Conservation (phyloP, 1,140 invertebrate species). For the Calliphora vicina region DNA sequence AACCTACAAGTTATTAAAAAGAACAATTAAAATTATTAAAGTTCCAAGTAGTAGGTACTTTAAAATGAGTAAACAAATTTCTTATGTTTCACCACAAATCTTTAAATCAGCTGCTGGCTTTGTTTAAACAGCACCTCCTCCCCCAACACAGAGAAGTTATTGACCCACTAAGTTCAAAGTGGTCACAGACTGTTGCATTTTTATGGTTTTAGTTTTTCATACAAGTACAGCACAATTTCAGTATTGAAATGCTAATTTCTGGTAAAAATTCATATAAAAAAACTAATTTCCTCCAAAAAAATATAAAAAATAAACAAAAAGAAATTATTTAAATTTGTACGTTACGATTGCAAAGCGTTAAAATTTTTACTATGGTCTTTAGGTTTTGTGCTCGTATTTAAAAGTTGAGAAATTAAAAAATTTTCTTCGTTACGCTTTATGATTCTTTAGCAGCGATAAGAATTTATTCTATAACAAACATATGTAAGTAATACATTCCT, state of each 20-base stretch:
- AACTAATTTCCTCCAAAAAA: constrained; percentile 14
- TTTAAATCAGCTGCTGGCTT: neutral
- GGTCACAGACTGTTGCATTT: constrained; percentile 16
- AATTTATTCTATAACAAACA: neutral
- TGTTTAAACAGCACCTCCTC: neutral
- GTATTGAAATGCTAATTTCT: constrained; percentile 17
- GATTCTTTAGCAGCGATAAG: neutral
- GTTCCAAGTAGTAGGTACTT: too few species aligned
- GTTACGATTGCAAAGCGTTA: constrained; percentile 5
- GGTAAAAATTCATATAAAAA: neutral
- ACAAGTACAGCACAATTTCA: neutral
- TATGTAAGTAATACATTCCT: neutral
- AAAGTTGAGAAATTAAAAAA: neutral
- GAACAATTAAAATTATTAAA: too few species aligned
- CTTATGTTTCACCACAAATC: neutral
- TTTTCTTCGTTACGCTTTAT: constrained; percentile 27
- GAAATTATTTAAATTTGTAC: neutral
- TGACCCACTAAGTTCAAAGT: neutral
- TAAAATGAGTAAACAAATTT: neutral
- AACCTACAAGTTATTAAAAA: too few species aligned
- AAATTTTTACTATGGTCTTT: neutral
- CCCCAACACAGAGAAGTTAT: neutral
- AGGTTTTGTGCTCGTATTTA: neutral
- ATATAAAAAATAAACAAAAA: neutral
- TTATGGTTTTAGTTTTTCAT: neutral